Percentiles rank a stretch among this genome's conserved stretches.
Conservation (phyloP, 2,113 vertebrate genomes). For the Polyodon spathula region DNA sequence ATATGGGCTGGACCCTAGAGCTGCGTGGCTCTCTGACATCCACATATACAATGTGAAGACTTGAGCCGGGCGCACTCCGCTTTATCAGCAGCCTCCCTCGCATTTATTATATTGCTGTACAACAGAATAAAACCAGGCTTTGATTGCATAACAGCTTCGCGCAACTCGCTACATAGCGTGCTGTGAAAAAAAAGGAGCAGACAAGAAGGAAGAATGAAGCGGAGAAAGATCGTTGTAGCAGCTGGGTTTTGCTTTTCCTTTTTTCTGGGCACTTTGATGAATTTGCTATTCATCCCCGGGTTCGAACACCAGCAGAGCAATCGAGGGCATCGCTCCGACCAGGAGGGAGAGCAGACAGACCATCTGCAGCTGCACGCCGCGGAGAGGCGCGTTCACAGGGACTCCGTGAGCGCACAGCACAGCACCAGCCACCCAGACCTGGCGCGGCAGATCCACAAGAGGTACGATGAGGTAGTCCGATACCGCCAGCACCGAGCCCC, state of each 20-base stretch:
- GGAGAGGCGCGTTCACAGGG: constrained; percentile 22
- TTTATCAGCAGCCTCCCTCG: constrained; percentile 20
- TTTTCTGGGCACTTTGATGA: constrained; percentile 68
- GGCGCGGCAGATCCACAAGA: constrained; percentile 54
- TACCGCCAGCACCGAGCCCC: constrained; percentile 37
- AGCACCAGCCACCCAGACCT: constrained; percentile 32
- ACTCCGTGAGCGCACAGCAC: constrained; percentile 5
- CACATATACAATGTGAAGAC: constrained; percentile 32
- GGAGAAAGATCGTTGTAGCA: constrained; percentile 61
- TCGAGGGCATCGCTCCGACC: constrained; percentile 24
- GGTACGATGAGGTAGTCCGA: constrained; percentile 63
- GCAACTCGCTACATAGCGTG: constrained; percentile 20
- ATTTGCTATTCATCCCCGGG: constrained; percentile 67
- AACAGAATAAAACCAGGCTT: constrained; percentile 2
- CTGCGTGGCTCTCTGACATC: constrained; percentile 18
- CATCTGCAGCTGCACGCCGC: constrained; percentile 13
- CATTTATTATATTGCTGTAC: constrained; percentile 15
- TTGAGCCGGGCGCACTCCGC: constrained; percentile 17
- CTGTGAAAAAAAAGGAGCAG: constrained; percentile 24
- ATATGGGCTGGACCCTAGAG: constrained; percentile 31
- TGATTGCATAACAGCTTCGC: constrained; percentile 18
- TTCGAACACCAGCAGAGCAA: constrained; percentile 48
- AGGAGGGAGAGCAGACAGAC: constrained; percentile 2
- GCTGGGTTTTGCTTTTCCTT: constrained; percentile 69
- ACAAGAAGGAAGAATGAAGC: constrained; percentile 54